phyloP scores from a whole-genome alignment of 1,140 invertebrate genomes.

The Agrilus planipennis region DNA sequence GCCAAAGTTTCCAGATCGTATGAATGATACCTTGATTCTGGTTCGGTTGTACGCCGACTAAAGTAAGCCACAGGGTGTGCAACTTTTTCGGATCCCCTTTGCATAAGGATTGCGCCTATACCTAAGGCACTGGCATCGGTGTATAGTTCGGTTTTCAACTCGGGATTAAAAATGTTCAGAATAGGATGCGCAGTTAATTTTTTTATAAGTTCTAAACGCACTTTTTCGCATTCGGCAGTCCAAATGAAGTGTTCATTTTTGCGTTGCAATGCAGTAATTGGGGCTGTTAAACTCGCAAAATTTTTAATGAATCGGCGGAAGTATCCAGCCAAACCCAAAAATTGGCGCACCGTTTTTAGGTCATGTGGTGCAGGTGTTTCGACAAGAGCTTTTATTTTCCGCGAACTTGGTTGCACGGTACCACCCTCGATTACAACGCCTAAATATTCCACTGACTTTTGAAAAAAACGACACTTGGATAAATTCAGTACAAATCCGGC shows the following conservation, averaged over 20 bases:
- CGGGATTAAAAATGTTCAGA: background rate
- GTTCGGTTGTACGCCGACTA: background rate
- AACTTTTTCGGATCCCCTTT: no score
- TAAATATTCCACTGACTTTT: no score
- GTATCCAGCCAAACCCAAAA: background rate
- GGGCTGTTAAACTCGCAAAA: background rate
- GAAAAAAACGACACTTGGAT: no score
- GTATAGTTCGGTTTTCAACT: background rate
- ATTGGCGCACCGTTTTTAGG: background rate
- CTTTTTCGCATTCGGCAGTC: no score
- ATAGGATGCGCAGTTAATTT: background rate
- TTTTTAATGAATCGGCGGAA: background rate
- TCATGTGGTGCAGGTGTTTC: background rate
- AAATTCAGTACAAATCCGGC: no score
- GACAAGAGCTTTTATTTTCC: no score
- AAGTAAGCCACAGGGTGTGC: no score
- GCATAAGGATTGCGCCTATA: no score
- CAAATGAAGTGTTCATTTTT: no score
- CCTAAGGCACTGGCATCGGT: background rate
- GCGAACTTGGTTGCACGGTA: no score
- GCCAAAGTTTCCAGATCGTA: background rate
- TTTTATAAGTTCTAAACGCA: background rate
- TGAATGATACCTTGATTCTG: background rate
- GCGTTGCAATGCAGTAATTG: no score
- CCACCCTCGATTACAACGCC: no score